Evolutionary conservation across 2,888 invertebrate genomes (phyloP).

Genomic region (Scelioninae gen. 2): DNA sequence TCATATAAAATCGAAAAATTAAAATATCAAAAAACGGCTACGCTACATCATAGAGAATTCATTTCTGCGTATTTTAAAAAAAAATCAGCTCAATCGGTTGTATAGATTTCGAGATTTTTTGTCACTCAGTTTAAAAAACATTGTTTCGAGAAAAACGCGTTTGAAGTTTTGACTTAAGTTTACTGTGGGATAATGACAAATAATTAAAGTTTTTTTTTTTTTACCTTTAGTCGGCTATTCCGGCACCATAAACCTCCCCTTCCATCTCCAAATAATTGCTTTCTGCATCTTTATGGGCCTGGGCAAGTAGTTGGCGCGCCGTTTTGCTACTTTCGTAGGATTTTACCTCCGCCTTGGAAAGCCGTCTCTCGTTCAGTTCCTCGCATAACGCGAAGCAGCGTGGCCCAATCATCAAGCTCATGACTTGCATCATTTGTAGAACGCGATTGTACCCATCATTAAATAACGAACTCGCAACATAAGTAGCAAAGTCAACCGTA

Average conservation of each 20-base stretch:
- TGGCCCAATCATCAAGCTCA: slow-evolving; percentile 30
- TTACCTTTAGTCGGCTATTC: no score
- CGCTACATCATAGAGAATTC: slow-evolving; percentile 7
- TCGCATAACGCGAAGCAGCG: slow-evolving; percentile 14
- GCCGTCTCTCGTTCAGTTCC: slow-evolving; percentile 23
- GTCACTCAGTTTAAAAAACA: slow-evolving; percentile 11
- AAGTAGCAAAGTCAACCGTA: slow-evolving; percentile 21
- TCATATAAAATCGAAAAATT: slow-evolving; percentile 19
- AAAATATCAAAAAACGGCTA: slow-evolving; percentile 16
- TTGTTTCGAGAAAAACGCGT: slow-evolving; percentile 20
- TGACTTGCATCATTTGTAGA: slow-evolving; percentile 37
- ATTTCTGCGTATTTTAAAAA: slow-evolving; percentile 12
- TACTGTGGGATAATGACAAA: slow-evolving; percentile 22
- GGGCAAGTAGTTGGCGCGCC: slow-evolving; percentile 23
- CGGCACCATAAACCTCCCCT: no score
- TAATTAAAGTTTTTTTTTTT: slow-evolving; percentile 15
- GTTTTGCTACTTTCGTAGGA: slow-evolving; percentile 19
- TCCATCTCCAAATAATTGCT: slow-evolving; percentile 27
- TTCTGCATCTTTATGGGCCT: slow-evolving; percentile 27
- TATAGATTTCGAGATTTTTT: no score
- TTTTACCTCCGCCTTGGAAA: slow-evolving; percentile 24
- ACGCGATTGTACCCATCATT: slow-evolving; percentile 36
- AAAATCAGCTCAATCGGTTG: slow-evolving; percentile 21
- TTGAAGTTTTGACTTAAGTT: no score
- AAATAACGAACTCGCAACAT: slow-evolving; percentile 17